These are phyloP conservation scores for Drosophila chauvacae DNA, from an alignment of 1,140 invertebrate species.

Conservation along the genomic window DNA sequence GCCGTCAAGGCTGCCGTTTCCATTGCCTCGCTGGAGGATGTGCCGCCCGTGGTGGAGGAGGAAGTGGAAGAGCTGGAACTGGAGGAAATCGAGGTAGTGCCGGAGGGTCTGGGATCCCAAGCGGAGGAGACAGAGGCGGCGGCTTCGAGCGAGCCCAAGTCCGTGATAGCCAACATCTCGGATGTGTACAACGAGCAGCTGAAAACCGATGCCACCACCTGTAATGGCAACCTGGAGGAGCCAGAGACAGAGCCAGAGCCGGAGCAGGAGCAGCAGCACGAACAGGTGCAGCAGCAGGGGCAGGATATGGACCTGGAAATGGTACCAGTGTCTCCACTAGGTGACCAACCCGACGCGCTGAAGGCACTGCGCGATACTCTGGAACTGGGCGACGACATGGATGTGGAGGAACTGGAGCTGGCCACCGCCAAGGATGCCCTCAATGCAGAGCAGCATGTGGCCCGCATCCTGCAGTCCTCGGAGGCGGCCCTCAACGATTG, in stretches of 20 bases:
- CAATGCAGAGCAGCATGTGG: conserved; percentile 86
- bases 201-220: conserved; percentile 73
- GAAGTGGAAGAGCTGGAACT: conserved; percentile 60
- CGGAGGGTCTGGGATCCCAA: conserved; percentile 11
- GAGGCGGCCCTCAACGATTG: conserved; percentile 86
- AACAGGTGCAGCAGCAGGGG: not conserved
- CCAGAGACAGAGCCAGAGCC: not conserved
- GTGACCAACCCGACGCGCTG: conserved; percentile 21
- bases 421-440: conserved; percentile 68
- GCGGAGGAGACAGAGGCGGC: not conserved
- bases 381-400: conserved; percentile 71
- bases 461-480: conserved; percentile 86
- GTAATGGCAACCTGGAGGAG: conserved; percentile 77
- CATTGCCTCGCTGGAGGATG: conserved; percentile 77
- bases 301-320: not conserved
- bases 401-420: conserved; percentile 85
- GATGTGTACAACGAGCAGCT: conserved; percentile 84
- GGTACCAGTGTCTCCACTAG: not conserved
- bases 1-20: conserved; percentile 61
- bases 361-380: conserved; percentile 68
- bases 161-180: conserved; percentile 80
- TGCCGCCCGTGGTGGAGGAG: conserved; percentile 71
- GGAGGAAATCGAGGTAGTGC: conserved; percentile 57
- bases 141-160: conserved; percentile 39
- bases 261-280: not conserved